Percentiles rank a stretch among this genome's conserved stretches.
These are phyloP conservation scores for Palythoa grandis DNA, from an alignment of 92 coral and sea anemone species.

Conservation along the genomic window DNA sequence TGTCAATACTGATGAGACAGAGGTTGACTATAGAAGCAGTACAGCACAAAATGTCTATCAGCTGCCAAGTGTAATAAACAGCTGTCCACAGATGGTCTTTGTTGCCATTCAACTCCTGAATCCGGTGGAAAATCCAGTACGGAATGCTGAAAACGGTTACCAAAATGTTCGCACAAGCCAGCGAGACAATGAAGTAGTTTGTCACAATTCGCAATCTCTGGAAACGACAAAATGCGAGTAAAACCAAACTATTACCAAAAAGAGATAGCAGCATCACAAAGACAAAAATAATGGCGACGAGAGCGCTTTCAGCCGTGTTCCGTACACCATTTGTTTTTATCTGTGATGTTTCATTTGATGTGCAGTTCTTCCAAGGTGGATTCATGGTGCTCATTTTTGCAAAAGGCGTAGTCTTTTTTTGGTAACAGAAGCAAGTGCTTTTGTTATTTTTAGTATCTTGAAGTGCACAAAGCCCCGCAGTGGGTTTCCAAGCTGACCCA, in stretches of 20 bases:
- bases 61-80: slow-evolving; percentile 77
- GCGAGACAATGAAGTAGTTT: slow-evolving; percentile 75
- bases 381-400: background rate
- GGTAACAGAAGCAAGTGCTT: background rate
- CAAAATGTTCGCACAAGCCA: slow-evolving; percentile 82
- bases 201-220: slow-evolving; percentile 76
- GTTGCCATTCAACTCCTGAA: slow-evolving; percentile 24
- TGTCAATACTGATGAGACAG: slow-evolving; percentile 76
- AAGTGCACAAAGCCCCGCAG: too few species aligned
- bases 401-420: background rate
- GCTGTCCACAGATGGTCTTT: slow-evolving; percentile 29
- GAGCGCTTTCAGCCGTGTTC: background rate
- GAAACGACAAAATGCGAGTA: slow-evolving; percentile 69
- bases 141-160: slow-evolving; percentile 73
- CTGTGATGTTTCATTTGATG: background rate
- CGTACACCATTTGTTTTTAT: background rate
- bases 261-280: slow-evolving; percentile 64
- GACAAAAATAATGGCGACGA: slow-evolving; percentile 34
- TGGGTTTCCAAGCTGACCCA: background rate
- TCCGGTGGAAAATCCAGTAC: slow-evolving; percentile 60
- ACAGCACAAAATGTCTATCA: slow-evolving; percentile 75
- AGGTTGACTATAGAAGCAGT: slow-evolving; percentile 82
- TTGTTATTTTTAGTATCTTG: background rate
- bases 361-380: background rate
- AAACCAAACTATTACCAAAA: slow-evolving; percentile 76